Base-by-base conservation (phyloP, 2,797 vertebrate species). In the Phalloptychus januarius region DNA sequence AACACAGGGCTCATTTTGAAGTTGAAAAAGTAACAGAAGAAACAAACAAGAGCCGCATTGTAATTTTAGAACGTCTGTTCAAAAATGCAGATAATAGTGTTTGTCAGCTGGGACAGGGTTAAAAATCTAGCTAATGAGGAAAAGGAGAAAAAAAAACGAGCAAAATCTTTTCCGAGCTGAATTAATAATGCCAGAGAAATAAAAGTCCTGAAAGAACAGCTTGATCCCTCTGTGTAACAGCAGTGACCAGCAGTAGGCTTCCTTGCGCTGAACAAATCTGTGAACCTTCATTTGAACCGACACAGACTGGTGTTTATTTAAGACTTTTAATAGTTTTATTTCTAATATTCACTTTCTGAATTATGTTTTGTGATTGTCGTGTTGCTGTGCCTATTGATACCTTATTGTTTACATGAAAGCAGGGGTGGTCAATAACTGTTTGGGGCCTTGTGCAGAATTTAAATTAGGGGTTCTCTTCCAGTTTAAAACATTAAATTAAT, bases 181-280 rank as follows among this genome's bases (percentile, higher is more conserved):
- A 94, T 95, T 93, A 94, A 94, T 93, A 94, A 95, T 92, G 86
- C 90, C 84, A 79, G 90, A 91, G 90, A 94, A 93, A 94, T 92
- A 94, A 93, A 91, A 87, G 85, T 93, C 89, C 91, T 80, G 79
- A 93, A 95, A 91, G 87, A 92, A 88, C 89, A 89, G 89, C 87
- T 85, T 79, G 85, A 92, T 93, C 91, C 86, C 85, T 70, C 92
- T 81, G 84, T 85, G 89, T 91, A 92, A 88, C 90, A 82, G 85
- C 76, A 87, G 84, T 75, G 74, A 90, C 85, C 50, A 84, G 79
- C 80, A 80, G 81, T 80, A 78, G 86, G 83, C 82, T 86, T 91
- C 91, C 83, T 87, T 91, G 83, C 87, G 80, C 84, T 75, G 76
- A 79, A 77, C 28, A 50, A 75, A 83, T 79, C 87, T 67, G 65